Base-by-base conservation (phyloP, 2,888 invertebrate species). In the Himalopsyche japonica region DNA sequence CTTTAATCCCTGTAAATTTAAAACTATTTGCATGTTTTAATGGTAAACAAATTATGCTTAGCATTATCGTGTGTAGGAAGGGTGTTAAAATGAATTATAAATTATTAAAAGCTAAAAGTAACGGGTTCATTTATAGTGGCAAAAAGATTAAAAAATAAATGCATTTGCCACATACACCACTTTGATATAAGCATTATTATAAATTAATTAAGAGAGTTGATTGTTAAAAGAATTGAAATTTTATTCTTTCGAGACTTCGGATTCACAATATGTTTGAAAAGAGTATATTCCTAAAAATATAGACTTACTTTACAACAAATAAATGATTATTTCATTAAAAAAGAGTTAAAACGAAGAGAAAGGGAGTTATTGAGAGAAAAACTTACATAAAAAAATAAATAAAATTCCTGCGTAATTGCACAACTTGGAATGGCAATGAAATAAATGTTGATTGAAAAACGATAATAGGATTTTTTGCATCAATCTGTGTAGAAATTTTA, bases 21-120 rank as follows among this genome's bases (percentile, higher is more conserved):
- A 24, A 20, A 49, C 49, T 49, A 49, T 20, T 49, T 49, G n/a
- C 20, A 20, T 20, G 57, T 20, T n/a, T n/a, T n/a, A n/a, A n/a
- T n/a, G n/a, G n/a, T n/a, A n/a, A n/a, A n/a, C n/a, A n/a, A n/a
- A n/a, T n/a, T n/a, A n/a, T n/a, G n/a, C 12, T 20, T 0, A 70
- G 70, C 70, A 70, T 70, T 70, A 27, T 70, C 27, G 24, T 70
- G 70, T 30, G 70, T 15, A 15, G 15, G 15, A 15, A 15, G 70
- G 70, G 12, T 10, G 32, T 78, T 47, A 78, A 79, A 80, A 81
- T 84, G 77, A 64, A 43, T 78, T 49, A 82, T 80, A 57, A 84
- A 77, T 83, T 77, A 82, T 82, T 78, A 81, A 84, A 79, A 84
- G 76, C 81, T 77, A 37, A 81, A 82, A 83, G 79, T 76, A 12